Evolutionary conservation across 2,888 invertebrate species (phyloP).

Genomic region (Zaprionus obscuricornis): DNA sequence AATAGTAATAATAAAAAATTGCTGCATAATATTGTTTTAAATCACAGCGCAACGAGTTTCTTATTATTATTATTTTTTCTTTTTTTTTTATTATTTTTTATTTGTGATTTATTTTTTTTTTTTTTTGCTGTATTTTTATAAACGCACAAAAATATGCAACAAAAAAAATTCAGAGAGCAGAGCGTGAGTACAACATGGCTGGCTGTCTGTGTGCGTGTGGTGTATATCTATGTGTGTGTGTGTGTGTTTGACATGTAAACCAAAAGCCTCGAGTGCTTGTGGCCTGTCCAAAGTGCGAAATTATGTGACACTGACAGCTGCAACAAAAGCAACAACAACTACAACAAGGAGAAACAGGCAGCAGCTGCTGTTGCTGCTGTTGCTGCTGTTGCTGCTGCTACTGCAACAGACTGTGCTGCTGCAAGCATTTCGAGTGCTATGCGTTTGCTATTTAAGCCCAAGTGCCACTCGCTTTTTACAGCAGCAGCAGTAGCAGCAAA

Average conservation of each 20-base stretch:
- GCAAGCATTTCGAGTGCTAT: conserved; percentile 47
- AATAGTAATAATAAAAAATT: conserved; percentile 22
- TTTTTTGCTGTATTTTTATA: not conserved
- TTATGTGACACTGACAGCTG: conserved; percentile 63
- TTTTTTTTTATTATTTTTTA: too few species aligned
- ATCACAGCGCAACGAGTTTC: conserved; percentile 27
- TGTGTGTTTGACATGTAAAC: conserved; percentile 54
- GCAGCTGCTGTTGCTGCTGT: not conserved
- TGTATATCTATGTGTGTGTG: not conserved
- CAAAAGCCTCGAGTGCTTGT: conserved; percentile 61
- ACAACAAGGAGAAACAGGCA: too few species aligned
- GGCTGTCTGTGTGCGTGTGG: not conserved
- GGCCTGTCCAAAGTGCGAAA: conserved; percentile 66
- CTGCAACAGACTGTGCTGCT: conserved; percentile 30
- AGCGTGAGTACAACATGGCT: too few species aligned
- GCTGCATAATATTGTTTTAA: conserved; percentile 39
- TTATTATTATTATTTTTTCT: too few species aligned
- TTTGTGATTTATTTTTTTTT: not conserved
- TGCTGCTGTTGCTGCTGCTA: not conserved
- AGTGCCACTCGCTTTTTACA: conserved; percentile 55
- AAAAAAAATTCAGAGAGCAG: conserved; percentile 20
- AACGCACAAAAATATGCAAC: conserved; percentile 50
- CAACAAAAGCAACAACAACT: conserved; percentile 30
- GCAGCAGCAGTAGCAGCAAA: not conserved
- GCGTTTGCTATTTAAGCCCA: conserved; percentile 61